Evolutionary conservation across 2,888 invertebrate species (phyloP).

Genomic region (Amblyjoppa fuscipennis): DNA sequence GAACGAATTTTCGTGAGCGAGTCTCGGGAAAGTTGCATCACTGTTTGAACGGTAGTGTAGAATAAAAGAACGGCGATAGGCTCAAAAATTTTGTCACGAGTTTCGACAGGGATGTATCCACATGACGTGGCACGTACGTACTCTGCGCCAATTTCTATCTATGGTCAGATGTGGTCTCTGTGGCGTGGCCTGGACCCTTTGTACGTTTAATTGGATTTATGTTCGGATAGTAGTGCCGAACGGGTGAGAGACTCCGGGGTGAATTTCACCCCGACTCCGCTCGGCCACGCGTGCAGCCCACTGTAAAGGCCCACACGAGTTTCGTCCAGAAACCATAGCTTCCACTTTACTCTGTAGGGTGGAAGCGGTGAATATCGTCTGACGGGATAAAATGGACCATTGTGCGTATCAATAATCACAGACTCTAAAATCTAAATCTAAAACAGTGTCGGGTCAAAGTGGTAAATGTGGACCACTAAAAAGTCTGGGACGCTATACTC

Average conservation of each 20-base stretch:
- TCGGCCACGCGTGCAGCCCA: constrained; percentile 40
- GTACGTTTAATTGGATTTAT: constrained; percentile 83
- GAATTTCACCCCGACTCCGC: constrained; percentile 25
- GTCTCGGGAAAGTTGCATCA: too few species aligned
- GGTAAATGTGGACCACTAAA: too few species aligned
- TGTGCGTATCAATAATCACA: too few species aligned
- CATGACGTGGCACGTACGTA: constrained; percentile 51
- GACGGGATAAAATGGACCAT: too few species aligned
- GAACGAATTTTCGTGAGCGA: too few species aligned
- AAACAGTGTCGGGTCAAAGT: too few species aligned
- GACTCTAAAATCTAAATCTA: too few species aligned
- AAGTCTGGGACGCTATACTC: too few species aligned
- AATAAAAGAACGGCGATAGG: too few species aligned
- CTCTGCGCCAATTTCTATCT: constrained; percentile 53
- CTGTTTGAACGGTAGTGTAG: too few species aligned
- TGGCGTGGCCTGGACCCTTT: constrained; percentile 79
- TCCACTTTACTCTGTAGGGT: not conserved
- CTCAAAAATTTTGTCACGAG: too few species aligned
- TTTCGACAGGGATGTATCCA: constrained; percentile 51
- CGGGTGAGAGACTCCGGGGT: constrained; percentile 58
- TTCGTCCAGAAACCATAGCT: constrained; percentile 46
- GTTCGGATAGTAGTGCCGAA: constrained; percentile 74
- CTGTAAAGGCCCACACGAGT: constrained; percentile 47
- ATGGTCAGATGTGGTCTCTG: constrained; percentile 72
- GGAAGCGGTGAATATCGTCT: not conserved